Conservation (phyloP, 1,140 invertebrate genomes). For the Musca vetustissima region DNA sequence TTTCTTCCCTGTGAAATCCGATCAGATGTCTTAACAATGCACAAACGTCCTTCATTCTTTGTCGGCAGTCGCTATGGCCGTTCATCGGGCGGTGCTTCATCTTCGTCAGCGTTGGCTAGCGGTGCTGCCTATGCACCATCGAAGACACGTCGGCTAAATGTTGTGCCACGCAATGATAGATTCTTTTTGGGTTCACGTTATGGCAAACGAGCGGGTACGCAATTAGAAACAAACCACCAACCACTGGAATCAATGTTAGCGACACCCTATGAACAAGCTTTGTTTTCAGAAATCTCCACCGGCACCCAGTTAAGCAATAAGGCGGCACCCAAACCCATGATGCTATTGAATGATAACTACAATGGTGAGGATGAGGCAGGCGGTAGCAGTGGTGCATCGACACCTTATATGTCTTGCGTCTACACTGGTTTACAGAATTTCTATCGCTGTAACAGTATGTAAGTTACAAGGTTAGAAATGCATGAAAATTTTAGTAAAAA, state of each 20-base stretch:
- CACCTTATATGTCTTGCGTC: conserved; percentile 38
- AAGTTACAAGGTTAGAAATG: conserved; percentile 29
- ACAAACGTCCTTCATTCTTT: conserved; percentile 48
- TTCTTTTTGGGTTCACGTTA: conserved; percentile 54
- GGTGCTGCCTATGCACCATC: conserved; percentile 27
- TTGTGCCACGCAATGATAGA: conserved; percentile 51
- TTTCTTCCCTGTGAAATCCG: not conserved
- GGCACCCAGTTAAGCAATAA: conserved; percentile 13
- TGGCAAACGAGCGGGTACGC: conserved; percentile 43
- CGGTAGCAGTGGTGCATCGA: not conserved
- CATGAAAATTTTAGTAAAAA: too few relatives aligned
- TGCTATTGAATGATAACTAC: too few relatives aligned
- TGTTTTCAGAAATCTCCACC: conserved; percentile 18
- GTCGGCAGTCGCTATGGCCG: conserved; percentile 54
- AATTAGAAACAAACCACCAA: not conserved
- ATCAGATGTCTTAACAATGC: conserved; percentile 33
- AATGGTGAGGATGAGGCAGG: not conserved
- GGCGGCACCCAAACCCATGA: not conserved
- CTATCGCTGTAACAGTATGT: conserved; percentile 44
- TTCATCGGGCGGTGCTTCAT: conserved; percentile 33
- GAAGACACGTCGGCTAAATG: conserved; percentile 41
- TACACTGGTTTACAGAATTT: conserved; percentile 45
- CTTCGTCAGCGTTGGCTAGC: conserved; percentile 8
- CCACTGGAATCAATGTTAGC: conserved; percentile 9
- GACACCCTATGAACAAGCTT: conserved; percentile 22